Evolutionary conservation across 2,888 invertebrate species (phyloP), one percentile per base, ranked within the genome.

Genomic region (Tenthredo notha): DNA sequence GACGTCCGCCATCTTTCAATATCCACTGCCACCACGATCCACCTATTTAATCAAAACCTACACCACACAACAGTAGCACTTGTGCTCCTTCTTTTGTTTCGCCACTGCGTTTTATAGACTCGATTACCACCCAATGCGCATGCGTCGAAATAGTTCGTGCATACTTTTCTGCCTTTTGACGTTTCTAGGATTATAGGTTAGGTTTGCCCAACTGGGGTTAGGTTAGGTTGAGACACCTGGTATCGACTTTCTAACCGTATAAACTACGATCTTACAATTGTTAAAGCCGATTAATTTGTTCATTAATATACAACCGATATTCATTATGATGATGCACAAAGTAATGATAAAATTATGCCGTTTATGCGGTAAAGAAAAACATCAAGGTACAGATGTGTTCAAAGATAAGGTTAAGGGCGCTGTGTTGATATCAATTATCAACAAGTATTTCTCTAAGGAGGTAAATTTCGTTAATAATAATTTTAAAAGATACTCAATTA

Each of bases 1-100:
- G 87, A 92, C 91, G 89, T 92, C 93, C 90, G 93, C 93, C 93
- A 93, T 93, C 87, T 91, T 92, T 89, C 65, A 25, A 65, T 29
- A 86, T 88, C 89, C 91, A 90, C 89, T 90, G 88, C 88, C 90
- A 90, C 90, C 86, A 89, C 88, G 88, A 90, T 37, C 65, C 67
- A 61, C 21, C 6, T 15, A 67, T 21, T 40, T 43, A 43, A 43
- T 6, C 33, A 33, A 5, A 43, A 43, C 72, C 21, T 37, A 43
- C 10, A n/a, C 3, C 37, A 70, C 33, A 37, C 15, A 72, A 72
- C 72, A n/a, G 65, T 12, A 43, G 40, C 43, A 37, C n/a, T 74
- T 43, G 72, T 80, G 25, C 10, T 61, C 21, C 43, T n/a, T 80
- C 80, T 61, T 80, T 80, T 58, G 61, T 80, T 80, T 80, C 40